Evolutionary conservation across 1,140 invertebrate species (phyloP).

Genomic region (Nixonia krombeini): DNA sequence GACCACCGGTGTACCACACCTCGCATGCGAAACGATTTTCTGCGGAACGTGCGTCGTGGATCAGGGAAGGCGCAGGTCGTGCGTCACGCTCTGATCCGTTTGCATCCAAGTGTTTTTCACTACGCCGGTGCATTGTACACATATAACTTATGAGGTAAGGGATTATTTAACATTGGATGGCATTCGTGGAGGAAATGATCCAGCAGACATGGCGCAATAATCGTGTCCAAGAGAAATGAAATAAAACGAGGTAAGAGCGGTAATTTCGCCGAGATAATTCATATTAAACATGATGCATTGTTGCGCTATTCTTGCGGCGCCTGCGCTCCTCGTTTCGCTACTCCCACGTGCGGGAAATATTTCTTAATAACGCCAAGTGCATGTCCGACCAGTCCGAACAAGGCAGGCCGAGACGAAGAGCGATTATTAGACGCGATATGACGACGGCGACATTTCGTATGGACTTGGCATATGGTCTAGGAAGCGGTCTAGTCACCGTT

Average conservation of each 20-base stretch:
- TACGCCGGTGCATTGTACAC: no score
- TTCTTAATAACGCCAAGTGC: conserved; percentile 42
- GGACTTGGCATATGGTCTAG: conserved; percentile 60
- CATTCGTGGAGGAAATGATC: no score
- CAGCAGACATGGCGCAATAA: no score
- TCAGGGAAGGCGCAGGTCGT: no score
- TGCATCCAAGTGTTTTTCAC: no score
- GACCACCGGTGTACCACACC: not conserved
- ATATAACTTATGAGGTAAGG: no score
- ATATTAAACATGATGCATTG: conserved; percentile 9
- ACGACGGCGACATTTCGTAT: conserved; percentile 44
- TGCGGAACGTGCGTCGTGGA: no score
- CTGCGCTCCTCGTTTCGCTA: conserved; percentile 17
- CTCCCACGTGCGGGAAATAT: conserved; percentile 37
- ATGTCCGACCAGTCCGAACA: conserved; percentile 36
- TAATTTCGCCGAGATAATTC: not conserved
- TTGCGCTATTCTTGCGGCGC: conserved; percentile 19
- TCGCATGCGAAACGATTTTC: no score
- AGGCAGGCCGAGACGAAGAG: conserved; percentile 48
- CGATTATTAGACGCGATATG: conserved; percentile 59
- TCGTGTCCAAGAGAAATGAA: not conserved
- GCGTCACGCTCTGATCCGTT: no score
- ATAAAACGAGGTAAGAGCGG: not conserved
- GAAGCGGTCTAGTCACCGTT: conserved; percentile 54
- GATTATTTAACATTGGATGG: no score